A percentile compares a stretch with the other conserved stretches of the same genome.
Evolutionary conservation across 2,797 vertebrate species (phyloP).

Genomic region (Neopelma chrysocephalum): DNA sequence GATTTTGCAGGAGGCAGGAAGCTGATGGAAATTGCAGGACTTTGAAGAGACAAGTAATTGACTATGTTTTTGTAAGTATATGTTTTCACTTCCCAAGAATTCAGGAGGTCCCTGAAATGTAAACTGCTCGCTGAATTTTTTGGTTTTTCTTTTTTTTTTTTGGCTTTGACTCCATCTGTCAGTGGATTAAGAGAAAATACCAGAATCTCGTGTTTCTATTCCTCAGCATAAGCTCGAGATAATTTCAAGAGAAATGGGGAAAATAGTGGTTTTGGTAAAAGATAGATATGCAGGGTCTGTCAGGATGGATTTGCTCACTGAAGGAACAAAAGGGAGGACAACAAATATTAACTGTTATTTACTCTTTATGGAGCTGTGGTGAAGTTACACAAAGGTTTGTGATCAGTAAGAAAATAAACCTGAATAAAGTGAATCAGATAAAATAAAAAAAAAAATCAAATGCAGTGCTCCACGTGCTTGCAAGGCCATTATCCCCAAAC

Average conservation of each 20-base stretch:
- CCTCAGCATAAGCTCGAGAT: neutral
- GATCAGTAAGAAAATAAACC: neutral
- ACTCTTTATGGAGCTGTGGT: neutral
- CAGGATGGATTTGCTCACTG: neutral
- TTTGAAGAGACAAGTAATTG: neutral
- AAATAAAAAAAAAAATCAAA: neutral
- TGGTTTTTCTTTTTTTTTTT: neutral
- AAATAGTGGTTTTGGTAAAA: neutral
- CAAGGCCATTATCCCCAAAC: neutral
- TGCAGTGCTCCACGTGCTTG: neutral
- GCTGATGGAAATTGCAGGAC: neutral
- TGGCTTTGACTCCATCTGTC: neutral
- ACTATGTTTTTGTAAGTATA: accelerated
- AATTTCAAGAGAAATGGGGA: neutral
- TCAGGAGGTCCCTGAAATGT: neutral
- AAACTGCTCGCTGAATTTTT: neutral
- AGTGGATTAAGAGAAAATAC: neutral
- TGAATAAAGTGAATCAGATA: neutral
- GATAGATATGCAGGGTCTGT: neutral
- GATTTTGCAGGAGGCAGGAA: neutral
- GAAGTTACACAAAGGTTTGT: neutral
- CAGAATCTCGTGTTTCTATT: neutral
- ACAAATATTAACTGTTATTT: neutral
- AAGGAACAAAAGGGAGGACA: neutral
- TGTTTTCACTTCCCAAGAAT: neutral